These are phyloP conservation scores for Okapia johnstoni DNA, from an alignment of 2,113 vertebrate species.

Conservation along the genomic window DNA sequence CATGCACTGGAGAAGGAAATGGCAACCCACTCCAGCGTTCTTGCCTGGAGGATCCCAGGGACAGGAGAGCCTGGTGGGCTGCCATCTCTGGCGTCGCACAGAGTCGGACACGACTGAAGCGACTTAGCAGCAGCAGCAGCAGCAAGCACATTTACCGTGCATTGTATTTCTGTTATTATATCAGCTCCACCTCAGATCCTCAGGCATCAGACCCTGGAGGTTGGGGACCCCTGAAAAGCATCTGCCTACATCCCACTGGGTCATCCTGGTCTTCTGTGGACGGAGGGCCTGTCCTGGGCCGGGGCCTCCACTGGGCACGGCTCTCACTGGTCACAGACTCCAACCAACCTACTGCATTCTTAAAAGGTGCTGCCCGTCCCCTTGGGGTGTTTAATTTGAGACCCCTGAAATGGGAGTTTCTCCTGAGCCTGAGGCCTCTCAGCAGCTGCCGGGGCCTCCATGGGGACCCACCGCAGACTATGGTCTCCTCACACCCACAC, in stretches of 20 bases:
- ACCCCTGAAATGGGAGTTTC: neutral
- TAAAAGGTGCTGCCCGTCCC: neutral
- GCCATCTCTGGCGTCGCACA: no score
- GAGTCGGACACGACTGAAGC: no score
- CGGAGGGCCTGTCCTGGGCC: neutral
- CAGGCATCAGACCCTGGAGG: neutral
- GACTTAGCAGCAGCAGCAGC: no score
- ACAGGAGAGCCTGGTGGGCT: no score
- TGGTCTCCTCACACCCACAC: neutral
- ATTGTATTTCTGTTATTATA: neutral
- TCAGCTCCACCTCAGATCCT: neutral
- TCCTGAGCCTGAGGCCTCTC: neutral
- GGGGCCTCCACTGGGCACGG: fast-evolving
- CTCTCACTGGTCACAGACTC: neutral
- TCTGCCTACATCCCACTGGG: neutral
- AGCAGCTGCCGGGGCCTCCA: neutral
- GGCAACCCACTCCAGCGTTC: no score
- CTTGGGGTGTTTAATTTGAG: neutral
- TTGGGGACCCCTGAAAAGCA: neutral
- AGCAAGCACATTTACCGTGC: neutral
- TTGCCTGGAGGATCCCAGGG: no score
- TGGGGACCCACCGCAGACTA: neutral
- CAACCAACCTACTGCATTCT: neutral
- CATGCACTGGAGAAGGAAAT: no score
- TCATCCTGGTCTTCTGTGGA: neutral